phyloP scores from a whole-genome alignment of 2,888 invertebrate genomes.

The Druceiella hillmani region DNA sequence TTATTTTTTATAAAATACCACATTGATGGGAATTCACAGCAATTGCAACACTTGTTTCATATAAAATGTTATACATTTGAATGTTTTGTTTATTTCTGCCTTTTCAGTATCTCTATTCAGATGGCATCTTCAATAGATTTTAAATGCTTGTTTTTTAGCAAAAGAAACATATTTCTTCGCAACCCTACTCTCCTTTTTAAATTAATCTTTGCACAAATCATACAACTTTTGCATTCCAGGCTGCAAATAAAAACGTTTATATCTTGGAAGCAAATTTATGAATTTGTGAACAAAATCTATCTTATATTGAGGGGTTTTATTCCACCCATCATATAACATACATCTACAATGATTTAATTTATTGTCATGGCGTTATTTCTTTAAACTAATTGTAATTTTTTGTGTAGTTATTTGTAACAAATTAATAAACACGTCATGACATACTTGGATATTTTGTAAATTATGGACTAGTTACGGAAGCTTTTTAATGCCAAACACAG shows the following conservation, averaged over 20 bases:
- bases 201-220: constrained; percentile 10
- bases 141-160: too few species aligned
- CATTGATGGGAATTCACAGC: too few species aligned
- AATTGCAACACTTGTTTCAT: too few species aligned
- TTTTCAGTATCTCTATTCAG: too few species aligned
- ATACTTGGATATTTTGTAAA: neutral
- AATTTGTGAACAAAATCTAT: constrained; percentile 6
- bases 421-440: constrained; percentile 2
- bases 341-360: constrained; percentile 8
- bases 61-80: too few species aligned
- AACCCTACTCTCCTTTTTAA: constrained; percentile 7
- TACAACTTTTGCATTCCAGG: constrained; percentile 10
- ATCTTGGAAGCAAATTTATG: constrained; percentile 10
- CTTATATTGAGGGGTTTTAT: constrained; percentile 10
- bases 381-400: constrained; percentile 9
- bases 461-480: neutral
- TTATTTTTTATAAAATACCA: too few species aligned
- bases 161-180: constrained; percentile 6
- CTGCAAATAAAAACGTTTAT: constrained; percentile 11
- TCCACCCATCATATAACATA: constrained; percentile 10
- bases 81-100: too few species aligned
- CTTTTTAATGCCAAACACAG: constrained; percentile 6
- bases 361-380: constrained; percentile 11
- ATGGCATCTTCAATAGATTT: too few species aligned
- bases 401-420: constrained; percentile 6